Percentiles rank a stretch among this genome's conserved stretches.
Evolutionary conservation across 2,888 invertebrate genomes (phyloP).

Genomic region (Lepidochitona cinerea): DNA sequence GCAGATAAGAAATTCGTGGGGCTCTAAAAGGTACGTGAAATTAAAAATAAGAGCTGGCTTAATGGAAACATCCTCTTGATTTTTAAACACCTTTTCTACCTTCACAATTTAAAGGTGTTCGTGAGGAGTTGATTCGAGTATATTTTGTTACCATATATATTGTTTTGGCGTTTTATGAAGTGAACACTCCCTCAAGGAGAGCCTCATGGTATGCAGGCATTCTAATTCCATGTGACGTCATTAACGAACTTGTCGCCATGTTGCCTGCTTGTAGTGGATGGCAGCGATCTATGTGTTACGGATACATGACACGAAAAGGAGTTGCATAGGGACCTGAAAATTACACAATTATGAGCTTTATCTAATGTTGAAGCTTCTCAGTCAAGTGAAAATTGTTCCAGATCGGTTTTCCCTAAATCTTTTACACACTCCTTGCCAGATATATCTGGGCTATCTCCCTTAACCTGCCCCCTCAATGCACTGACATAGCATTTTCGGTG

Average conservation of each 20-base stretch:
- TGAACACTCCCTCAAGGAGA: no score
- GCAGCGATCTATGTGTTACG: constrained; percentile 24
- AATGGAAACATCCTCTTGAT: no score
- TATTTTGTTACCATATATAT: no score
- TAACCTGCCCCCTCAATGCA: not conserved
- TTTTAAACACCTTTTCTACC: no score
- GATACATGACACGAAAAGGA: constrained; percentile 24
- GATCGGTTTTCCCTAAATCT: constrained; percentile 12
- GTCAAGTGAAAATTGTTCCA: constrained; percentile 18
- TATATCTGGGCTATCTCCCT: constrained; percentile 2
- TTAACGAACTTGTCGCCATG: constrained; percentile 28
- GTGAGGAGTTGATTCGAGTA: no score
- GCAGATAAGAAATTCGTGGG: no score
- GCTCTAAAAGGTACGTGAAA: no score
- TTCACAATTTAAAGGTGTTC: no score
- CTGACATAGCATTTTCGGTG: not conserved
- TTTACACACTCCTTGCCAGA: constrained; percentile 1
- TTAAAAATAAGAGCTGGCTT: no score
- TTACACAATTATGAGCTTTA: constrained; percentile 18
- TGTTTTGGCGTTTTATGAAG: no score
- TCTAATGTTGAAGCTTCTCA: constrained; percentile 24
- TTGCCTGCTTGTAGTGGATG: constrained; percentile 30
- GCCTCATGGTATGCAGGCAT: no score
- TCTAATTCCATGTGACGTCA: constrained; percentile 24
- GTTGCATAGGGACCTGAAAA: constrained; percentile 15